phyloP scores from a whole-genome alignment of 2,888 invertebrate genomes.

The Chesias legatella region DNA sequence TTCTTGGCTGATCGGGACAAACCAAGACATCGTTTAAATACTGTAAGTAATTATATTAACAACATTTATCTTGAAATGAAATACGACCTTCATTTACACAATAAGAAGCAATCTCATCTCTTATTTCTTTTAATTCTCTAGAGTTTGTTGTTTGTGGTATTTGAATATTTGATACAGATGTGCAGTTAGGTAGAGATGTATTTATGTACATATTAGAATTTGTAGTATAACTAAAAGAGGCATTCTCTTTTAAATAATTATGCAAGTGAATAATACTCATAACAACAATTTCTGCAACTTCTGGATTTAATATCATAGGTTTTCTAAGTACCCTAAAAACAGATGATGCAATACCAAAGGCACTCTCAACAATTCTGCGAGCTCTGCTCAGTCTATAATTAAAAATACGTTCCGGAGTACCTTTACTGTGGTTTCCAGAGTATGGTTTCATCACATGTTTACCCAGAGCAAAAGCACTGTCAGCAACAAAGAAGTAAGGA shows the following conservation, averaged over 20 bases:
- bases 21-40: conserved; percentile 12
- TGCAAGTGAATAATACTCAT: conserved; percentile 10
- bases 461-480: conserved; percentile 10
- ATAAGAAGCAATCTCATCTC: conserved; percentile 10
- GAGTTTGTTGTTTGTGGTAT: not conserved
- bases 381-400: conserved; percentile 17
- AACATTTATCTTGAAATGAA: conserved; percentile 10
- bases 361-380: conserved; percentile 20
- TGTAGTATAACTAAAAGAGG: conserved; percentile 9
- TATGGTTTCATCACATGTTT: conserved; percentile 17
- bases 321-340: conserved; percentile 14
- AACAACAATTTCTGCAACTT: conserved; percentile 9
- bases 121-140: conserved; percentile 11
- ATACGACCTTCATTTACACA: conserved; percentile 14
- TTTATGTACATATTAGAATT: conserved; percentile 8
- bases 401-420: conserved; percentile 12
- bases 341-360: conserved; percentile 24
- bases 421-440: conserved; percentile 9
- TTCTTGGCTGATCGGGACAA: conserved; percentile 15
- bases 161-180: conserved; percentile 6
- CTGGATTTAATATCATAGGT: conserved; percentile 12
- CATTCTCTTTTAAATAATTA: conserved; percentile 14
- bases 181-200: conserved; percentile 12
- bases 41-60: conserved; percentile 9
- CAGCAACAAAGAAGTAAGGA: conserved; percentile 17